Evolutionary conservation across 2,113 vertebrate genomes (phyloP).

Genomic region (Orthochromis malagaraziensis): DNA sequence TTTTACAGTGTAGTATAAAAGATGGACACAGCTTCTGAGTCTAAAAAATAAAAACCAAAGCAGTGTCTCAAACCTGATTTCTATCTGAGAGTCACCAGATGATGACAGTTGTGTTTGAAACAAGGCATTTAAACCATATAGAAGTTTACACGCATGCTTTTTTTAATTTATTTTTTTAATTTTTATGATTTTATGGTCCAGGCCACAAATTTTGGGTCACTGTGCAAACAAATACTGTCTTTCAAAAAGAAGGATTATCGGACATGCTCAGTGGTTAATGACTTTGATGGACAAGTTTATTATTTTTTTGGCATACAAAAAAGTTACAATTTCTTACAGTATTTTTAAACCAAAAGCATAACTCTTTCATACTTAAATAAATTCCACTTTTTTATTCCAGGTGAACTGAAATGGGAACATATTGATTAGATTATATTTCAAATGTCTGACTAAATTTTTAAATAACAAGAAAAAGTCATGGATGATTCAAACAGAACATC

Average conservation of each 20-base stretch:
- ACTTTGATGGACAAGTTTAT: background rate
- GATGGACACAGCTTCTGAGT: background rate
- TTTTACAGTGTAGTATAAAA: background rate
- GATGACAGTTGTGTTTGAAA: background rate
- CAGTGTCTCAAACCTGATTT: background rate
- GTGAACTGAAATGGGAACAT: background rate
- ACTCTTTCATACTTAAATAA: background rate
- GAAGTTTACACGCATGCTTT: background rate
- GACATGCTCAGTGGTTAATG: background rate
- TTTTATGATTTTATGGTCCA: background rate
- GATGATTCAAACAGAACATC: background rate
- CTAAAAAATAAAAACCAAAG: background rate
- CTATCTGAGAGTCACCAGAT: background rate
- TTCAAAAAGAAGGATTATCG: background rate
- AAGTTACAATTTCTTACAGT: background rate
- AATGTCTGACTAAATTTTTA: background rate
- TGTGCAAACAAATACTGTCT: background rate
- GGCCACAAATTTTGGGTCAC: background rate
- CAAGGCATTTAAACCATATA: background rate
- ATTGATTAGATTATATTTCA: conserved; percentile 4
- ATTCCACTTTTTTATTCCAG: background rate
- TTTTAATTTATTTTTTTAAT: too few relatives aligned
- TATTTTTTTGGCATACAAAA: background rate
- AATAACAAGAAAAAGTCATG: background rate
- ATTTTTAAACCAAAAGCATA: background rate